These are phyloP conservation scores for Trissonchulus sp. DNA, from an alignment of 2,888 invertebrate species.

Conservation along the genomic window DNA sequence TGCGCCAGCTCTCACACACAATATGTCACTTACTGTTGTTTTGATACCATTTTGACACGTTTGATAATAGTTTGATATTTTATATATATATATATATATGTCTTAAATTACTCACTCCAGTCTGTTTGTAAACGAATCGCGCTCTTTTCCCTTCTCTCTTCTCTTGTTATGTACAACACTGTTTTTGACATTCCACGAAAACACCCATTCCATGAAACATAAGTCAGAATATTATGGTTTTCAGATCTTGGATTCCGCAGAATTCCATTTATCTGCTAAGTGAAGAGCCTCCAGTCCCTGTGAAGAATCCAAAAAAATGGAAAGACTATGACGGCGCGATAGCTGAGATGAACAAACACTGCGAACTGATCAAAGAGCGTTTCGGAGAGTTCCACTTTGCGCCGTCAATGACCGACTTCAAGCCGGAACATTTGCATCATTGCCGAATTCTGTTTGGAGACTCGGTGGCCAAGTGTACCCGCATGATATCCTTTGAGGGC, in stretches of 20 bases:
- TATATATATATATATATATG: no score
- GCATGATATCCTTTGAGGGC: not conserved
- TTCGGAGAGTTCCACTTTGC: conserved; percentile 67
- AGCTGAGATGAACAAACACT: conserved; percentile 68
- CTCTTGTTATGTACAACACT: no score
- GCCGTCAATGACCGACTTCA: conserved; percentile 65
- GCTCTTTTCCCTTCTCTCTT: not conserved
- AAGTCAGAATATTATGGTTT: no score
- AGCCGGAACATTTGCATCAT: conserved; percentile 55
- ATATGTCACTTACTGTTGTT: not conserved
- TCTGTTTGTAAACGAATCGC: not conserved
- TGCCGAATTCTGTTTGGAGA: conserved; percentile 26
- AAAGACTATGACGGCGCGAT: conserved; percentile 63
- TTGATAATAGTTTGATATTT: no score
- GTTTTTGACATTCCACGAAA: no score
- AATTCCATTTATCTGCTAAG: conserved; percentile 77
- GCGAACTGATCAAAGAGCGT: conserved; percentile 59
- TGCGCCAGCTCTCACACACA: no score
- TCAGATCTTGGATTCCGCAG: conserved; percentile 73
- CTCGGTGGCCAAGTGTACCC: not conserved
- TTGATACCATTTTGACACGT: no score
- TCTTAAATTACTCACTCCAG: no score
- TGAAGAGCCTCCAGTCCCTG: conserved; percentile 60
- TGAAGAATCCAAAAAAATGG: conserved; percentile 59
- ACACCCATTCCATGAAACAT: no score